Evolutionary conservation across 2,888 invertebrate species (phyloP), one percentile per base, ranked within the genome.

Genomic region (Amblyteles armatorius): DNA sequence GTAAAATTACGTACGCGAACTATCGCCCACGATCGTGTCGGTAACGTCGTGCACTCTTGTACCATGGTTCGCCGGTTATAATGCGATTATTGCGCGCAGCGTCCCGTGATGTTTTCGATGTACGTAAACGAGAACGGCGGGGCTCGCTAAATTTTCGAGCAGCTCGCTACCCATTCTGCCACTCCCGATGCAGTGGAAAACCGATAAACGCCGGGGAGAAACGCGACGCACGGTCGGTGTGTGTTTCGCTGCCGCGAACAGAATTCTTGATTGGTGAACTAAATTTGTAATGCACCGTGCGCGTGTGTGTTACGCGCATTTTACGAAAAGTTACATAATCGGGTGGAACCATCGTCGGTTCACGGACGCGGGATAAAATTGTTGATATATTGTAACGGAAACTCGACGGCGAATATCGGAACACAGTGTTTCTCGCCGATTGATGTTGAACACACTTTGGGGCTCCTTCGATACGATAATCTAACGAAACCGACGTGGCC

Each of bases 381-480:
- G 11, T 40, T 40, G 11, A 40, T 40, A 11, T 40, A 11, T 40
- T 40, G 40, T 2, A 40, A 2, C 2, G 11, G 40, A 11, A 40
- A 40, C 11, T 40, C 40, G 40, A 40, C 11, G 11, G 11, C 3
- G 22, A n/a, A 44, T 13, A 68, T 26, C 29, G 67, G 2, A 2
- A 11, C 7, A 11, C 11, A 11, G 40, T 36, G 55, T 52, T 40
- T 40, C 40, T 40, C 40, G 19, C 2, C 55, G 65, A 65, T 67
- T 44, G 80, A 26, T 52, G 26, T 19, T n/a, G 40, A 40, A n/a
- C 44, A 67, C 73, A 55, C 40, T 76, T 52, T 69, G 81, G 74
- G 69, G 73, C 81, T 81, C 85, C 80, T 86, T 87, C 81, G 84
- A 84, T 87, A 86, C 86, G 82, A 88, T 87, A 87, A 88, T 74